Base-by-base conservation (phyloP, 2,888 invertebrate species). In the Resseliella maxima region DNA sequence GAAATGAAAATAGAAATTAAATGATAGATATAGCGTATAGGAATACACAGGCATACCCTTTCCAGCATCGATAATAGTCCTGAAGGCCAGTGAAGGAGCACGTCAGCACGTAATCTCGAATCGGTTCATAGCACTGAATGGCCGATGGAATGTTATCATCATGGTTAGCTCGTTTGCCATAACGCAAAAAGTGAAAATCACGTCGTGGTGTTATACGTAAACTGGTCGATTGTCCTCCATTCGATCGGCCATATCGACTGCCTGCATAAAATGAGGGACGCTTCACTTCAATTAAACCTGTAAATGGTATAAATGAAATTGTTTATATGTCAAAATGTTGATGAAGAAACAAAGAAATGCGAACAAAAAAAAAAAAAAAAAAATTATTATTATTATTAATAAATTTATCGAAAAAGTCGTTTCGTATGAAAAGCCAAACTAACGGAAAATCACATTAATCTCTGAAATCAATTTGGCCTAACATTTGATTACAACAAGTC, bases 231-330 rank as follows among this genome's bases (percentile, higher is more conserved):
- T 90, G 90, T 24, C 6, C 35, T 54, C 89, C 88, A 24, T 88
- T 87, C 0, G 91, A 91, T 72, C 92, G 89, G 21, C 92, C 92
- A 88, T 92, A 92, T 21, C 92, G 90, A 85, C 92, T 92, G 86
- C 92, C 92, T 87, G 92, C 90, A 89, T 91, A 92, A 88, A 92
- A 92, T 31, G 90, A 89, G 81, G 90, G 90, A 46, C 92, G 89
- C 87, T 91, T 90, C 87, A 89, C 86, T 86, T 88, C 87, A 81
- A 88, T 86, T 45, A 85, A 21, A 50, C 35, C 46, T 50, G 15
- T 15, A 72, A 35, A 59, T 59, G 21, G 3, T 5, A 72, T 27
- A 27, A 72, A 59, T 24, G 2, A 50, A 50, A 59, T 59, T 24
- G n/a, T n/a, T n/a, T n/a, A n/a, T n/a, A n/a, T n/a, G n/a, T n/a